phyloP scores from a whole-genome alignment of 2,888 invertebrate genomes.

The Polydesmus complanatus region DNA sequence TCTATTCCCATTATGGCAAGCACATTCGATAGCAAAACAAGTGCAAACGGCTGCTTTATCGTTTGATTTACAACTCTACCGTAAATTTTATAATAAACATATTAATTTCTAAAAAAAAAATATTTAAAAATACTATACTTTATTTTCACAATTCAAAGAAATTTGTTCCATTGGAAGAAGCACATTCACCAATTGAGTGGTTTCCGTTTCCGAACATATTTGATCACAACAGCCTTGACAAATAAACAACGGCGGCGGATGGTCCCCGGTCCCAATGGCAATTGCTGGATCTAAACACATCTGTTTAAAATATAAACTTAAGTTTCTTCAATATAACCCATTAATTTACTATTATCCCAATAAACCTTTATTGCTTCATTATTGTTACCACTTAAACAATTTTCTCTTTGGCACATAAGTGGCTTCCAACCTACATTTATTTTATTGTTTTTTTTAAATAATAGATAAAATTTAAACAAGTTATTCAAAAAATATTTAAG shows the following conservation, averaged over 20 bases:
- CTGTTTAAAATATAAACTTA: constrained; percentile 38
- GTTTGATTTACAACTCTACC: constrained; percentile 74
- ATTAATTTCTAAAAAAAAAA: constrained; percentile 2
- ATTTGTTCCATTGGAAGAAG: constrained; percentile 83
- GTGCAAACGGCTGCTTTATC: constrained; percentile 88
- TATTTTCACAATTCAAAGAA: constrained; percentile 90
- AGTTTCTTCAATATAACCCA: neutral
- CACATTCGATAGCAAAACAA: constrained; percentile 93
- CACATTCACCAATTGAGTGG: constrained; percentile 30
- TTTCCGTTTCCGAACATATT: constrained; percentile 32
- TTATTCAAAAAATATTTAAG: neutral
- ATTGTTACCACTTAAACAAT: constrained; percentile 49
- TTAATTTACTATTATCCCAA: neutral
- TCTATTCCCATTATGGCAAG: constrained; percentile 87
- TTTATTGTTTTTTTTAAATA: neutral
- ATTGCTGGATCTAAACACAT: constrained; percentile 88
- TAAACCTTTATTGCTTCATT: constrained; percentile 35
- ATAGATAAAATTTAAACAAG: neutral
- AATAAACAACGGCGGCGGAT: constrained; percentile 85
- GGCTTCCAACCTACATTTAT: constrained; percentile 36
- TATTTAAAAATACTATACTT: constrained; percentile 39
- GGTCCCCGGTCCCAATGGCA: constrained; percentile 43
- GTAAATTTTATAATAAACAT: constrained; percentile 1
- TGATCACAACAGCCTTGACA: constrained; percentile 80
- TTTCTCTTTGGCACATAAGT: constrained; percentile 68